These are phyloP conservation scores for Amphibalanus amphitrite DNA, from an alignment of 1,140 invertebrate genomes.

Conservation along the genomic window DNA sequence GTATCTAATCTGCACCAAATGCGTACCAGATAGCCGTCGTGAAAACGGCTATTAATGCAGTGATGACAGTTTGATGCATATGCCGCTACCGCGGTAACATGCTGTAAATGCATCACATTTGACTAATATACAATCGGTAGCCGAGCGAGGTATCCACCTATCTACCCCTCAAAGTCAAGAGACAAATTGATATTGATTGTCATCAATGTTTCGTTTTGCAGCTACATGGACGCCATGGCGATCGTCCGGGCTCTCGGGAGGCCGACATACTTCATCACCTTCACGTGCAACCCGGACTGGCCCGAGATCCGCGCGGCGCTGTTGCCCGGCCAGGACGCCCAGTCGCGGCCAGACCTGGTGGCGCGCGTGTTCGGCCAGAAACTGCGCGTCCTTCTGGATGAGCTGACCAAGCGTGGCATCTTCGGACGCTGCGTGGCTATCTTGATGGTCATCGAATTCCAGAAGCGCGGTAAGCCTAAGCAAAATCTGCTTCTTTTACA, in stretches of 20 bases:
- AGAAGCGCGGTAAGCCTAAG: slow-evolving; percentile 19
- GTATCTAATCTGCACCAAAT: no score
- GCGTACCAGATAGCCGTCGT: no score
- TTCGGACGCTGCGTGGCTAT: slow-evolving; percentile 17
- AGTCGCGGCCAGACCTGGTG: slow-evolving; percentile 19
- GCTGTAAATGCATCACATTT: no score
- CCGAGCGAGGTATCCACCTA: no score
- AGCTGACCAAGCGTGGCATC: slow-evolving; percentile 12
- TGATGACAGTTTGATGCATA: no score
- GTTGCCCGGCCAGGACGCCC: slow-evolving; percentile 9
- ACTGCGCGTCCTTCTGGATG: slow-evolving; percentile 15
- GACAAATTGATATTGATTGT: background rate
- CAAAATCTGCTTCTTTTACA: background rate
- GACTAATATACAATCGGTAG: no score
- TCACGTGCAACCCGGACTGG: slow-evolving; percentile 23
- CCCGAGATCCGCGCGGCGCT: slow-evolving; percentile 20
- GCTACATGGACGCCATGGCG: slow-evolving; percentile 16
- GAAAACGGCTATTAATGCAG: no score
- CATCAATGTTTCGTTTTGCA: background rate
- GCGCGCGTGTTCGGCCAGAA: slow-evolving; percentile 15
- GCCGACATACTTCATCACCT: slow-evolving; percentile 17
- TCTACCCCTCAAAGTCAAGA: no score
- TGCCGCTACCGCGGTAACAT: no score
- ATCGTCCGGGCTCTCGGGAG: slow-evolving; percentile 15
- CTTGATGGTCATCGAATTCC: slow-evolving; percentile 21